These are phyloP conservation scores for Electrophaes corylata DNA, from an alignment of 2,888 invertebrate genomes.

Conservation along the genomic window DNA sequence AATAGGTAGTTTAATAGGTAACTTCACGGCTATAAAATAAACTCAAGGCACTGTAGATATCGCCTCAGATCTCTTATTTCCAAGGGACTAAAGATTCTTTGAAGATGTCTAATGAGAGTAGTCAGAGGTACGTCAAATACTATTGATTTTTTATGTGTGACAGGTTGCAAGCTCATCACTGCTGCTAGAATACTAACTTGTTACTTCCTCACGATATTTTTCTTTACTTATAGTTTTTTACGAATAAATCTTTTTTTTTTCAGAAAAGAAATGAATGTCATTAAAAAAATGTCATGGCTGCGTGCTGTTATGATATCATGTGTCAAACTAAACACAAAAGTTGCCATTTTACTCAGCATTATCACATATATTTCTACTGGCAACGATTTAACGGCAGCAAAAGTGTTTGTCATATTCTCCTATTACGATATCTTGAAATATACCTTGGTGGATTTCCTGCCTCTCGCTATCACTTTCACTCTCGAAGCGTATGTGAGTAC, in stretches of 20 bases:
- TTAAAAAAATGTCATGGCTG: conserved; percentile 87
- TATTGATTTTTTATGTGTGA: no score
- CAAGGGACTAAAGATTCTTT: no score
- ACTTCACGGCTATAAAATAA: no score
- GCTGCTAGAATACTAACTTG: no score
- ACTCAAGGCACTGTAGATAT: no score
- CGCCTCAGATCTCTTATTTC: no score
- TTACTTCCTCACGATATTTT: no score
- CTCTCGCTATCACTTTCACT: conserved; percentile 89
- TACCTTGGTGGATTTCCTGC: conserved; percentile 91
- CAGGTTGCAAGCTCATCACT: no score
- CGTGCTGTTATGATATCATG: conserved; percentile 88
- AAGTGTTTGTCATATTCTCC: conserved; percentile 90
- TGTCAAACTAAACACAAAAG: conserved; percentile 90
- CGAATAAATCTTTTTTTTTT: conserved; percentile 3
- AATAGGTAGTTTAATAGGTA: no score
- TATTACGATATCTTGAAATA: conserved; percentile 92
- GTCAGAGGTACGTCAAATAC: no score
- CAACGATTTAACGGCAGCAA: conserved; percentile 88
- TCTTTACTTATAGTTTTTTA: no score
- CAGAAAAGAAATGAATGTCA: conserved; percentile 86
- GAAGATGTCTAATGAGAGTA: no score
- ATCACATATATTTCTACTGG: conserved; percentile 87
- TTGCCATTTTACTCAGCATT: conserved; percentile 91
- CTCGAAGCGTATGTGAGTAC: conserved; percentile 91